Conservation (phyloP, 2,888 invertebrate species). For the Heteromurus nitidus region DNA sequence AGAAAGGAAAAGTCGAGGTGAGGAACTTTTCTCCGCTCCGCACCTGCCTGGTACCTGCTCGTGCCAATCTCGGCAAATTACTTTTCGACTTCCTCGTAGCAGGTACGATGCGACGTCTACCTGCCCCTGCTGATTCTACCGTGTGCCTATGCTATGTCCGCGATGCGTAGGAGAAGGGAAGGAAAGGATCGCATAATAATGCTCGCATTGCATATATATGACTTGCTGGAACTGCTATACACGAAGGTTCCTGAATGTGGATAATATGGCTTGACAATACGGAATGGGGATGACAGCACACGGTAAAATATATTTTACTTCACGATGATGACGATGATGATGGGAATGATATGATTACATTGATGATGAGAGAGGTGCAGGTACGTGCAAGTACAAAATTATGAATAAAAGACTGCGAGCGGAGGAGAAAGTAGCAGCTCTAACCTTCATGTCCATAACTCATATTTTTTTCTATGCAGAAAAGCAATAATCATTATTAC, state of each 20-base stretch:
- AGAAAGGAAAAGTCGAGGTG: slow-evolving; percentile 51
- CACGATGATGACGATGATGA: slow-evolving; percentile 2
- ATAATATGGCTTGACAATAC: neutral
- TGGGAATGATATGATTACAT: too few relatives aligned
- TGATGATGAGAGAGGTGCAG: slow-evolving; percentile 2
- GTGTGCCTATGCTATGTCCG: neutral
- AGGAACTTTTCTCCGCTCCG: slow-evolving; percentile 48
- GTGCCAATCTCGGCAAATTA: slow-evolving; percentile 67
- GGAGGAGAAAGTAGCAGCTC: neutral
- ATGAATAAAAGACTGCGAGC: neutral
- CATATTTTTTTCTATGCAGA: neutral
- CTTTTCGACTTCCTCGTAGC: slow-evolving; percentile 46
- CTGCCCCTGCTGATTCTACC: slow-evolving; percentile 1
- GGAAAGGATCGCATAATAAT: too few relatives aligned
- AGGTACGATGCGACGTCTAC: slow-evolving; percentile 42
- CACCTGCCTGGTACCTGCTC: slow-evolving; percentile 55
- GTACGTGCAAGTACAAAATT: neutral
- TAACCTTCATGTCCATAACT: neutral
- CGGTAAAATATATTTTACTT: neutral
- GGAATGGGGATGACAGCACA: slow-evolving; percentile 9
- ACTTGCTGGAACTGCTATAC: neutral
- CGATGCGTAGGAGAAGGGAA: neutral
- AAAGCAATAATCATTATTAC: slow-evolving; percentile 2
- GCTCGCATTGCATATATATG: too few relatives aligned
- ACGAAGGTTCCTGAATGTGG: neutral